Evolutionary conservation across 2,797 vertebrate species (phyloP).

Genomic region (Anas bernieri): DNA sequence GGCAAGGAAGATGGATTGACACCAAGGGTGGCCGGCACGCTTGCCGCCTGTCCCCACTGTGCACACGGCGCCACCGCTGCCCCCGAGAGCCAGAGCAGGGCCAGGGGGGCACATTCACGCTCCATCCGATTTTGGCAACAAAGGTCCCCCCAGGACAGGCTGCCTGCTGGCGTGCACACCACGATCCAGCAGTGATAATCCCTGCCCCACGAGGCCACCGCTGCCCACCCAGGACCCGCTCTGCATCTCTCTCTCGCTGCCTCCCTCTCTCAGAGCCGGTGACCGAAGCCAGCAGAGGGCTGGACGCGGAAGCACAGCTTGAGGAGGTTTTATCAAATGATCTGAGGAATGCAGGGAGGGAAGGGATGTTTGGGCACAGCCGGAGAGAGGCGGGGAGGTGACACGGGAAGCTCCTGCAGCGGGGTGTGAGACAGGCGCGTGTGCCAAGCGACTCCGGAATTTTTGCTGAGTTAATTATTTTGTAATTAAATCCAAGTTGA

Average conservation of each 20-base stretch:
- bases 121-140: too few relatives aligned
- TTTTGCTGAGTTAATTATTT: not conserved
- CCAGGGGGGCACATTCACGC: not conserved
- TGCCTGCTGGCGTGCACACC: too few relatives aligned
- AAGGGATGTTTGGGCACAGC: not conserved
- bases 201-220: too few relatives aligned
- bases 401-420: not conserved
- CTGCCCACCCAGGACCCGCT: too few relatives aligned
- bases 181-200: not conserved
- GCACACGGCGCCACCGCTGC: fast-evolving
- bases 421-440: not conserved
- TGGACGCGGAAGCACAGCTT: fast-evolving
- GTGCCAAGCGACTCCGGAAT: not conserved
- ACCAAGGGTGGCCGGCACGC: fast-evolving
- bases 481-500: not conserved
- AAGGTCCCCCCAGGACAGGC: not conserved
- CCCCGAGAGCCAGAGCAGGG: too few relatives aligned
- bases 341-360: fast-evolving
- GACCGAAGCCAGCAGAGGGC: fast-evolving
- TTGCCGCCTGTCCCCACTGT: fast-evolving
- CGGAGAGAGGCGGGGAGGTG: not conserved
- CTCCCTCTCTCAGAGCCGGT: fast-evolving
- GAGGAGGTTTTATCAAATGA: not conserved
- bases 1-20: not conserved
- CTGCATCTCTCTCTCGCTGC: not conserved